Evolutionary conservation across 2,797 vertebrate genomes (phyloP).

Genomic region (Thripadectes ignobilis): DNA sequence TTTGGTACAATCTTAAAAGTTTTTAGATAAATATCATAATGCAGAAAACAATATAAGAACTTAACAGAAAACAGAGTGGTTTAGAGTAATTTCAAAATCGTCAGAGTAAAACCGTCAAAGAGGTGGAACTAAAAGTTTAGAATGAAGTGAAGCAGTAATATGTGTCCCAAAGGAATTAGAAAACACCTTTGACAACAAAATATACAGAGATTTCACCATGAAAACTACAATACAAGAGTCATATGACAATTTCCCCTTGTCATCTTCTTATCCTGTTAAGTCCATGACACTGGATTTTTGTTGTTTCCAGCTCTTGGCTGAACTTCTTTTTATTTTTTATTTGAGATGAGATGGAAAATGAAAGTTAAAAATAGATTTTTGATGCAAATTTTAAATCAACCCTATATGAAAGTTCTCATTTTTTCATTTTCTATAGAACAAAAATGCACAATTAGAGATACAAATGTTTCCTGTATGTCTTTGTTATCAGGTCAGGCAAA

Average conservation of each 20-base stretch:
- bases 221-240: not conserved
- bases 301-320: not conserved
- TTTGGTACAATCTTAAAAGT: not conserved
- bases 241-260: not conserved
- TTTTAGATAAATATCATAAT: not conserved
- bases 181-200: not conserved
- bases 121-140: not conserved
- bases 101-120: not conserved
- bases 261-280: not conserved
- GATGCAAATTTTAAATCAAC: not conserved
- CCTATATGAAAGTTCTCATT: fast-evolving
- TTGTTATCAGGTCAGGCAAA: not conserved
- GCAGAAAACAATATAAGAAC: not conserved
- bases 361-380: not conserved
- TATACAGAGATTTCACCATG: not conserved
- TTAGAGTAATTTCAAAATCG: not conserved
- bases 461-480: not conserved
- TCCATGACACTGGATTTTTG: fast-evolving
- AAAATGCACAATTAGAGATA: not conserved
- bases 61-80: not conserved
- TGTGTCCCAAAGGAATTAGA: not conserved
- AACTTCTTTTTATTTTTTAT: not conserved
- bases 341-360: not conserved
- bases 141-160: not conserved
- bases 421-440: not conserved